These are phyloP conservation scores for Vultur gryphus DNA, from an alignment of 2,797 vertebrate genomes.

Conservation along the genomic window DNA sequence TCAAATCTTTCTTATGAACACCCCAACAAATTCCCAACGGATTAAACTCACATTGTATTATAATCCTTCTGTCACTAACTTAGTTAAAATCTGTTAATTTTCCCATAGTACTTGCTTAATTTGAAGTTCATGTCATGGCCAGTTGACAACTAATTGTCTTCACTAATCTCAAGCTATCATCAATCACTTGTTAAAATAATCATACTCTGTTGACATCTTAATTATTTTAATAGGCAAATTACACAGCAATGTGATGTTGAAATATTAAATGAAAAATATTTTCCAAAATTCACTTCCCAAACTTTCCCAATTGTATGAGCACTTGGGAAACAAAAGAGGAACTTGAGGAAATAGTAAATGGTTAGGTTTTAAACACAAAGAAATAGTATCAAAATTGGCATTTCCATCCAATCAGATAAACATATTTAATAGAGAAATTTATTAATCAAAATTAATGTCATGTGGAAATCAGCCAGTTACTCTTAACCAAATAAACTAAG, in stretches of 20 bases:
- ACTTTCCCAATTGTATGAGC: not conserved
- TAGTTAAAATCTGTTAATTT: not conserved
- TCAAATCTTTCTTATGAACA: not conserved
- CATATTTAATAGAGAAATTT: not conserved
- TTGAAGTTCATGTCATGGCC: not conserved
- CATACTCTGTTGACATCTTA: not conserved
- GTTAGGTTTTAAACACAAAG: not conserved
- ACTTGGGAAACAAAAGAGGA: not conserved
- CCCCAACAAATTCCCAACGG: not conserved
- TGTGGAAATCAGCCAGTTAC: not conserved
- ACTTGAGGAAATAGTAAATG: not conserved
- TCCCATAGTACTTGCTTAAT: not conserved
- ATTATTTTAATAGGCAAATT: constrained; percentile 18
- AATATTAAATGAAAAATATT: not conserved
- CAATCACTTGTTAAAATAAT: constrained; percentile 16
- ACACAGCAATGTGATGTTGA: not conserved
- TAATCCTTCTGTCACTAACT: not conserved
- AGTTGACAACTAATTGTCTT: not conserved
- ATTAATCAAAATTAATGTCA: not conserved
- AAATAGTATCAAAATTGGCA: not conserved
- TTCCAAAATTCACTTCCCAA: not conserved
- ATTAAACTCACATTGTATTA: not conserved
- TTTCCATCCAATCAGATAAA: not conserved
- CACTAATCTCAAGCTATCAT: not conserved
- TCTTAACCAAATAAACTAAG: not conserved